These are phyloP conservation scores for Cheilosia impressa DNA, from an alignment of 2,888 invertebrate species.

Conservation along the genomic window DNA sequence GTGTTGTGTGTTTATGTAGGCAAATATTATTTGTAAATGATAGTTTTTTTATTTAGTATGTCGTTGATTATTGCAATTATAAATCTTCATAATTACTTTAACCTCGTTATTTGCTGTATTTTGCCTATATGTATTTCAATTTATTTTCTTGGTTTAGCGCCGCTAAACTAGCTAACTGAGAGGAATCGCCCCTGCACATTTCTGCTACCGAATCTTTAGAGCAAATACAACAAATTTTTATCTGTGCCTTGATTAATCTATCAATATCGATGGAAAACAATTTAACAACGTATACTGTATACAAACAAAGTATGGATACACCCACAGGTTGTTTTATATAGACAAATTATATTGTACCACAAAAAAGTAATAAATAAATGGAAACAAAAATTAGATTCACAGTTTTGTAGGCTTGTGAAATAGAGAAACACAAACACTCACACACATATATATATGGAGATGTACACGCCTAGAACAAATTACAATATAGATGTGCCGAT, in stretches of 20 bases:
- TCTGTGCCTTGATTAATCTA: constrained; percentile 55
- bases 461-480: constrained; percentile 33
- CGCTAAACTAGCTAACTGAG: too few species aligned
- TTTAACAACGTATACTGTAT: constrained; percentile 3
- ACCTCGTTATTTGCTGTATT: too few species aligned
- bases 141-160: too few species aligned
- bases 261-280: constrained; percentile 44
- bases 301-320: constrained; percentile 1
- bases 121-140: too few species aligned
- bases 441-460: neutral
- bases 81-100: too few species aligned
- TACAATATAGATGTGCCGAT: constrained; percentile 37
- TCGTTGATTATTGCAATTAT: too few species aligned
- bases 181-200: too few species aligned
- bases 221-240: constrained; percentile 33
- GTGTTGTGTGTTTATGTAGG: too few species aligned
- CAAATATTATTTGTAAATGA: too few species aligned
- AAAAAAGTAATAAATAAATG: constrained; percentile 1
- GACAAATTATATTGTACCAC: constrained; percentile 1
- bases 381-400: constrained; percentile 4
- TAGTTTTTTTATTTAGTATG: too few species aligned
- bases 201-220: constrained; percentile 35
- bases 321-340: constrained; percentile 20
- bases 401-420: constrained; percentile 35
- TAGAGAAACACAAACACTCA: constrained; percentile 33